These are phyloP conservation scores for Equus quagga DNA, from an alignment of 2,113 vertebrate species.

Conservation along the genomic window DNA sequence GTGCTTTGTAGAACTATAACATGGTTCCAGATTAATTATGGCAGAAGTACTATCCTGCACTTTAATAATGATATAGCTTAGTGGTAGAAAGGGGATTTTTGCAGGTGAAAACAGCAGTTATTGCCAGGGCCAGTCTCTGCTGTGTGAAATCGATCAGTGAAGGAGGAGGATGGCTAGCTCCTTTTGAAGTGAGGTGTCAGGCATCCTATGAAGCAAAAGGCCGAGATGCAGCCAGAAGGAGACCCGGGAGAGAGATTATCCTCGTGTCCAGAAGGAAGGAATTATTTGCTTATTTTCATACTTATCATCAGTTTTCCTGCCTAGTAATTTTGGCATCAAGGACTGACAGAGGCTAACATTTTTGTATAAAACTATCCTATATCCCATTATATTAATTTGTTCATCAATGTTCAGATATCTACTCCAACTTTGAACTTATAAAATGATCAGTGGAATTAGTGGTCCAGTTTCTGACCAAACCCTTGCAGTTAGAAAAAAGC, in stretches of 20 bases:
- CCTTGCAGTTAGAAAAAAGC: constrained; percentile 55
- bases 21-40: background rate
- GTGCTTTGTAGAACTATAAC: background rate
- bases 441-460: background rate
- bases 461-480: constrained; percentile 34
- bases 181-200: background rate
- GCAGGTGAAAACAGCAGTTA: background rate
- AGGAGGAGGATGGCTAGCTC: background rate
- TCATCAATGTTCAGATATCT: constrained; percentile 48
- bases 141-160: background rate
- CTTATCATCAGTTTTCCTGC: background rate
- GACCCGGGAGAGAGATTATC: background rate
- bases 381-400: constrained; percentile 18
- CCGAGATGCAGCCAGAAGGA: background rate
- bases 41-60: background rate
- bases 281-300: background rate
- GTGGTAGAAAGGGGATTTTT: background rate
- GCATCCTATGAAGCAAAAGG: background rate
- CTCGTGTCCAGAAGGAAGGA: background rate
- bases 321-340: background rate
- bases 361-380: background rate
- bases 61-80: background rate
- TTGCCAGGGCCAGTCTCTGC: background rate
- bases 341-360: background rate
- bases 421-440: background rate